phyloP scores from a whole-genome alignment of 2,797 vertebrate species.

The Hemibagrus guttatus region DNA sequence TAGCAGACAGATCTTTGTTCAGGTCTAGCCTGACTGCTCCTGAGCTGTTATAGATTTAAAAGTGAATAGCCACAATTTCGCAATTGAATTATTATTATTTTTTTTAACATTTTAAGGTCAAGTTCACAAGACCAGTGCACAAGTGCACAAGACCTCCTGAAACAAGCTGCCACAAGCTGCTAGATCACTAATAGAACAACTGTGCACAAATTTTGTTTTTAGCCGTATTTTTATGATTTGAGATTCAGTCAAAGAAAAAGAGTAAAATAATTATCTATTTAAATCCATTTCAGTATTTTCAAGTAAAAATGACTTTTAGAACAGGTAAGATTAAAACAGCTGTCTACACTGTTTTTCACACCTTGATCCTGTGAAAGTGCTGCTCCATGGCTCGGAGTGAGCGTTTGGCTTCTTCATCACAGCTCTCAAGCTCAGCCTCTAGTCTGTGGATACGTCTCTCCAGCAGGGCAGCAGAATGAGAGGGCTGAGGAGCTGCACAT shows the following conservation, averaged over 20 bases:
- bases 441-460: slow-evolving; percentile 86
- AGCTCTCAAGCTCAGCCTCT: slow-evolving; percentile 88
- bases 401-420: slow-evolving; percentile 88
- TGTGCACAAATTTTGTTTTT: background rate
- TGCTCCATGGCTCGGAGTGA: slow-evolving; percentile 89
- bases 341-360: slow-evolving; percentile 54
- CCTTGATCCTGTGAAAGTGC: slow-evolving; percentile 90
- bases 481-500: slow-evolving; percentile 25
- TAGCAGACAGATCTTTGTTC: background rate
- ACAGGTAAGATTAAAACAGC: background rate
- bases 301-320: no score
- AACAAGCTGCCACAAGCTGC: no score
- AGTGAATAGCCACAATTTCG: background rate
- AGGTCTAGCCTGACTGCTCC: background rate
- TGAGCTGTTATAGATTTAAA: background rate
- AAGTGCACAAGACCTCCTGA: background rate
- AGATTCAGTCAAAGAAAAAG: background rate
- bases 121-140: no score
- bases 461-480: slow-evolving; percentile 75
- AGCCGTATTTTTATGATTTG: background rate
- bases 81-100: no score
- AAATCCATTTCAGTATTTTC: background rate
- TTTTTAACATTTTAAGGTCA: no score
- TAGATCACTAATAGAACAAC: no score
- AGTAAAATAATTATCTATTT: background rate